Evolutionary conservation across 2,888 invertebrate species (phyloP), one percentile per base, ranked within the genome.

Genomic region (Phortica okadai): DNA sequence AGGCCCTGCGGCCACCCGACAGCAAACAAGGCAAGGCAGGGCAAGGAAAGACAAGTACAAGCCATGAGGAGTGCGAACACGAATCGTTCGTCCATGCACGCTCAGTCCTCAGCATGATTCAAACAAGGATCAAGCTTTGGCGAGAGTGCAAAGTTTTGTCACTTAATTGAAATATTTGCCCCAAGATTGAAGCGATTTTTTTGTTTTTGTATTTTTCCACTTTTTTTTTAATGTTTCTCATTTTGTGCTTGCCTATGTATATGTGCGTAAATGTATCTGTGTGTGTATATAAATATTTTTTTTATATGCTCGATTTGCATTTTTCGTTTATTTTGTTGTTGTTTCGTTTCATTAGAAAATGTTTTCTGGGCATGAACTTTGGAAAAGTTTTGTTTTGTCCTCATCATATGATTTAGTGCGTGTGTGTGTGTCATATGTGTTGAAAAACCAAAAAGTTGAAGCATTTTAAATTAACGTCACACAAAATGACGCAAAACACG

Each of bases 101-200:
- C 21, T n/a, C 21, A 69, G 16, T 41, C 10, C 14, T 2, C 42
- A 45, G 2, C 25, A 69, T 62, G 78, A 77, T 75, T 82, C 77
- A 78, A 74, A 84, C 81, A 83, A 80, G 83, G 82, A 81, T 81
- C 82, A 21, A 11, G 62, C n/a, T 62, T 25, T 79, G 78, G 76
- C 80, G 78, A 85, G 78, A 85, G 84, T 82, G 83, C 82, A 83
- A 89, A 89, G 84, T 88, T 88, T 88, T 84, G 89, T 85, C 89
- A 84, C 87, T 89, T 88, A 88, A 88, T 88, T 89, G 89, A 89
- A 88, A 89, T 89, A 89, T 89, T 89, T 88, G 86, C 86, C 86
- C 75, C 79, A 83, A 89, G 88, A 88, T 88, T 86, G 82, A 88
- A 89, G 84, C 84, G 50, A 69, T 14, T 69, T 50, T 45, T 42